Base-by-base conservation (phyloP, 2,113 vertebrate genomes). In the Eptesicus fuscus region DNA sequence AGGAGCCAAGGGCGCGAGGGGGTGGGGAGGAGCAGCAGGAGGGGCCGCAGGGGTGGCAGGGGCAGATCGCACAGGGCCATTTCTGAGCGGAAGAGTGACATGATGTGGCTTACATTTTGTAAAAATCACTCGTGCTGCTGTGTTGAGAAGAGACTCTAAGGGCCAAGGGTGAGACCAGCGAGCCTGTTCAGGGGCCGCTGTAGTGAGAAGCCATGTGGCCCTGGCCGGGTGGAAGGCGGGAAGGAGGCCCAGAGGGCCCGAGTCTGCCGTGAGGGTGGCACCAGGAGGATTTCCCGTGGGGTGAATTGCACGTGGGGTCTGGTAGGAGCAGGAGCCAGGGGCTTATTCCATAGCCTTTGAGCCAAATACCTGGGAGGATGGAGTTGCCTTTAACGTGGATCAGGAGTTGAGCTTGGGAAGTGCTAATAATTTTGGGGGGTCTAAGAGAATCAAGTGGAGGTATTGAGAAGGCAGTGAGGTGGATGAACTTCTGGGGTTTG, bases 221-320 rank as follows among this genome's bases (percentile, higher is more conserved):
- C n/a, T 4, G 25, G 8, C 32, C 6, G 7, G 4, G 12, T 16
- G 4, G 61, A 25, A 77, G 23, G 8, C 7, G 25, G 8, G 0
- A 53, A 70, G 56, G 56, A 4, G 49, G n/a, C 51, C 49, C 2
- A 28, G 12, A 20, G 30, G 37, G 44, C n/a, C 82, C 13, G 25
- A 6, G 20, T 22, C 42, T 35, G 23, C 14, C 32, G 22, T 51
- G 65, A 30, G 49, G 63, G 59, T 7, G 8, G 4, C n/a, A 42
- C 28, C 35, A 0, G 22, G 2, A 35, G 74, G 40, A 40, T 70
- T 56, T 63, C 35, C n/a, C 14, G 0, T 5, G 12, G 37, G 1
- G 7, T 53, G 69, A 67, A 18, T 0, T 35, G 25, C 10, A 12
- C 23, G 37, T 70, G 51, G 42, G 42, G 9, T 16, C 3, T 17